Percentiles rank a stretch among this genome's conserved stretches.
These are phyloP conservation scores for Silurus asotus DNA, from an alignment of 2,113 vertebrate genomes.

Conservation along the genomic window DNA sequence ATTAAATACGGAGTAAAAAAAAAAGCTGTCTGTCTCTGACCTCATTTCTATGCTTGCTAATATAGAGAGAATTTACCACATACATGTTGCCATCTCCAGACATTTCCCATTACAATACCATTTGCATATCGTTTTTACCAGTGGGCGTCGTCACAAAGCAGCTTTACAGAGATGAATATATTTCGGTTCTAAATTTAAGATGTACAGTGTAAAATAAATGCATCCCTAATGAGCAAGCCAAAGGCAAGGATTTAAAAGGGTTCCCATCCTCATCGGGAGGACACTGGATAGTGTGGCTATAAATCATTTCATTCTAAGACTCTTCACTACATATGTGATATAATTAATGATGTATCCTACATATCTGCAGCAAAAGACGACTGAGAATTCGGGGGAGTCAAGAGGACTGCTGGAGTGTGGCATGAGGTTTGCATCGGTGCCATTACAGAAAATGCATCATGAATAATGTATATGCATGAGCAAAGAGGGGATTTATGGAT, in stretches of 20 bases:
- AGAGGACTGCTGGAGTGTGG: not conserved
- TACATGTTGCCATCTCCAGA: not conserved
- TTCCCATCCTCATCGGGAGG: no score
- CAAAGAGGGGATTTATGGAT: slow-evolving; percentile 26
- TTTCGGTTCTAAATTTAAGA: no score
- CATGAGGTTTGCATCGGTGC: not conserved
- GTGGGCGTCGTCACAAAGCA: no score
- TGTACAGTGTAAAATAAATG: no score
- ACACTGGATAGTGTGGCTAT: no score
- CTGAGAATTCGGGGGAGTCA: not conserved
- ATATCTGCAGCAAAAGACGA: not conserved
- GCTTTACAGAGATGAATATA: no score
- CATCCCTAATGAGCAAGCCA: no score
- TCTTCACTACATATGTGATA: no score
- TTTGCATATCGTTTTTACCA: no score
- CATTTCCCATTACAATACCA: not conserved
- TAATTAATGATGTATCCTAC: not conserved
- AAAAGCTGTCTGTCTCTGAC: not conserved
- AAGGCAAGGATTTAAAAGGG: no score
- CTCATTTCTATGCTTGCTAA: not conserved
- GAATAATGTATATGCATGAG: slow-evolving; percentile 24
- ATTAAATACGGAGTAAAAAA: not conserved
- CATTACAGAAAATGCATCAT: not conserved
- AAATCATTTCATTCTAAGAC: no score
- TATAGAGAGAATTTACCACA: not conserved